Base-by-base conservation (phyloP, 2,888 invertebrate genomes). In the Plebejus anna region DNA sequence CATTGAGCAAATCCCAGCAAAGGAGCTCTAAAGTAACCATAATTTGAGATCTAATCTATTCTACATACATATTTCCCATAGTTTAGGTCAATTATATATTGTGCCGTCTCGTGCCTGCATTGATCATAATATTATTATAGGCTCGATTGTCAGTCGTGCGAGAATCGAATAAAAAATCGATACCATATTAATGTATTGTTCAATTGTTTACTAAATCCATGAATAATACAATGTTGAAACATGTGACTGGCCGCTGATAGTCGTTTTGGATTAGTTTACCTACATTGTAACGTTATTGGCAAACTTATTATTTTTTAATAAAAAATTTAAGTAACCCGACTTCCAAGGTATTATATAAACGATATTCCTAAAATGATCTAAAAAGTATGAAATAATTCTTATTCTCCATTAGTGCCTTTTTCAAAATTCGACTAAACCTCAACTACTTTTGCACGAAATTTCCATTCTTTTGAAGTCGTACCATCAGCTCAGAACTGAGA, bases 101-200 rank as follows among this genome's bases (percentile, higher is more conserved):
- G 77, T 76, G 51, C 77, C 71, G 70, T 73, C 59, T 66, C 76
- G 76, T 80, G 86, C 84, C 87, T 22, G 22, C 22, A 87, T 85
- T 88, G 87, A 83, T 83, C 83, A 85, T 86, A n/a, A n/a, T n/a
- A n/a, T n/a, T n/a, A 85, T 85, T 32, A 85, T 85, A 84, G 85
- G 87, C 83, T 83, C 81, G 80, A 84, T 83, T 86, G 87, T 83
- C 83, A 84, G 82, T 75, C 82, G 83, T 81, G 82, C 80, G 83
- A 82, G 80, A 82, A 81, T 82, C 78, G 76, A 79, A 76, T 77
- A 86, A 88, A 82, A 89, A 88, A 80, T 80, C 79, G 81, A 83
- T 83, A 84, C 82, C 79, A 85, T 86, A 86, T 83, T 81, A 82
- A 81, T 80, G 82, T 82, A 88, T 89, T 89, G 88, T 89, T 83